A percentile compares a stretch with the other conserved stretches of the same genome.
Conservation (phyloP, 53 echinoderm and acorn worm genomes). For the Zoroaster sp. region DNA sequence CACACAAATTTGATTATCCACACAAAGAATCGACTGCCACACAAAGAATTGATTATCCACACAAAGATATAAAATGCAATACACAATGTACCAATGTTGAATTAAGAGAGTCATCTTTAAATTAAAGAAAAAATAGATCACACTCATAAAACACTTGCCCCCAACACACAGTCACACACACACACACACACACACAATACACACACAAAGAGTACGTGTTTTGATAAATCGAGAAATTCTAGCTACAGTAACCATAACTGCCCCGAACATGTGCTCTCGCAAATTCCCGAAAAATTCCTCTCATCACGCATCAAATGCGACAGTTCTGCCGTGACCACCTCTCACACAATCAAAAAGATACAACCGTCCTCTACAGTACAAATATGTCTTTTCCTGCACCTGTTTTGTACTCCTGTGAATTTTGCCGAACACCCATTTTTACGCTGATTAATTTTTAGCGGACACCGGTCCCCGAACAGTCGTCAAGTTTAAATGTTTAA, state of each 20-base stretch:
- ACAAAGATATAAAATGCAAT: no score
- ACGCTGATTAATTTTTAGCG: background rate
- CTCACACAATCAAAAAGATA: background rate
- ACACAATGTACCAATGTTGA: no score
- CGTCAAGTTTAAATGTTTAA: slow-evolving; percentile 29
- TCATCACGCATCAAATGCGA: background rate
- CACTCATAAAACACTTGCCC: background rate
- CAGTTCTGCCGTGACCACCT: background rate
- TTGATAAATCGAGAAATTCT: background rate
- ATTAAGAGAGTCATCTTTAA: no score
- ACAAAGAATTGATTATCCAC: no score
- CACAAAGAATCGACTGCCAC: no score
- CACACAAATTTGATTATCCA: no score
- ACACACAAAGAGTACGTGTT: background rate
- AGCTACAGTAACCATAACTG: background rate
- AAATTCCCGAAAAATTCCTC: background rate
- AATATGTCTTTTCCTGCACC: background rate
- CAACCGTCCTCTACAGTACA: background rate
- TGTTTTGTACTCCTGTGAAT: background rate
- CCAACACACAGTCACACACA: background rate
- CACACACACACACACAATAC: background rate
- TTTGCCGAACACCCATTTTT: background rate
- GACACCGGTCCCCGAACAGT: slow-evolving; percentile 10
- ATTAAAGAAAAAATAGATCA: background rate
- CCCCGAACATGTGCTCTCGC: background rate